Conservation (phyloP, 2,888 invertebrate genomes). For the Drosophila paramelanica region DNA sequence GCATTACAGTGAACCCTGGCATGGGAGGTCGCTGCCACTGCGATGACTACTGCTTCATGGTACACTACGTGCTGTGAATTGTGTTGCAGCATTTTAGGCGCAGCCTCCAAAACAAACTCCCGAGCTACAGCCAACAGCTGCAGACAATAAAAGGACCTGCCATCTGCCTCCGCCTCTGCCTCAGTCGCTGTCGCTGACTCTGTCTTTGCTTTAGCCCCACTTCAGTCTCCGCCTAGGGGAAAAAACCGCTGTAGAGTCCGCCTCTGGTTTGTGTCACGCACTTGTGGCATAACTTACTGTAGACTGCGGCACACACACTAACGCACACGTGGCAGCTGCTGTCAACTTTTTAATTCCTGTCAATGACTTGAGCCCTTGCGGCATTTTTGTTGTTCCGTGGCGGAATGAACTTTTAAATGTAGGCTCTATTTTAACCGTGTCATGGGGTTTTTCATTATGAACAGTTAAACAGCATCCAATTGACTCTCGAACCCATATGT, state of each 20-base stretch:
- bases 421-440: slow-evolving; percentile 32
- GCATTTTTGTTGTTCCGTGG: slow-evolving; percentile 19
- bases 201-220: neutral
- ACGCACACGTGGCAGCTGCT: slow-evolving; percentile 34
- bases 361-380: slow-evolving; percentile 69
- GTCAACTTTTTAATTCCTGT: slow-evolving; percentile 78
- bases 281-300: slow-evolving; percentile 79
- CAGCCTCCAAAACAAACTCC: slow-evolving; percentile 27
- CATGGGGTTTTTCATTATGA: slow-evolving; percentile 37
- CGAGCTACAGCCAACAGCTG: slow-evolving; percentile 45
- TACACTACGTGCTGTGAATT: slow-evolving; percentile 77
- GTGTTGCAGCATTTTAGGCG: slow-evolving; percentile 76
- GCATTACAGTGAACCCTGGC: slow-evolving; percentile 54
- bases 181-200: neutral
- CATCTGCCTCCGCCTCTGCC: neutral
- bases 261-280: slow-evolving; percentile 71
- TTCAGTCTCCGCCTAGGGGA: neutral
- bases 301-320: too few relatives aligned
- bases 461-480: slow-evolving; percentile 28
- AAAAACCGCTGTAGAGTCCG: slow-evolving; percentile 46
- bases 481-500: slow-evolving; percentile 16
- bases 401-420: slow-evolving; percentile 22
- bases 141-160: slow-evolving; percentile 67
- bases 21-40: slow-evolving; percentile 1
- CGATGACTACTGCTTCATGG: slow-evolving; percentile 51